Conservation (phyloP, 2,113 vertebrate genomes). For the Vimba vimba region DNA sequence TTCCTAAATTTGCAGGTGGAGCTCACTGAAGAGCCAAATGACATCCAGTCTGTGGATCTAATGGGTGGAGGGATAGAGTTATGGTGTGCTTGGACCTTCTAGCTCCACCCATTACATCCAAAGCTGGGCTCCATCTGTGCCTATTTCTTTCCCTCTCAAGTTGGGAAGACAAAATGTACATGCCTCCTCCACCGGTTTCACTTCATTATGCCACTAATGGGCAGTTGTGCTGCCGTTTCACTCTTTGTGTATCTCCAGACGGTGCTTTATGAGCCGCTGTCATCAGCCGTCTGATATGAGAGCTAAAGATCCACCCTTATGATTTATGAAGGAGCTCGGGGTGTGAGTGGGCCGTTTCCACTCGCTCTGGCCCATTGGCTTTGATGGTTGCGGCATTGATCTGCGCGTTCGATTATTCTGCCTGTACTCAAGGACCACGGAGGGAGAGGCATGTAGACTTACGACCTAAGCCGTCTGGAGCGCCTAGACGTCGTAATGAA, state of each 20-base stretch:
- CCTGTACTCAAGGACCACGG: not conserved
- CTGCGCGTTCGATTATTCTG: not conserved
- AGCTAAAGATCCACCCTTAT: slow-evolving; percentile 12
- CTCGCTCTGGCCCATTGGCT: slow-evolving; percentile 22
- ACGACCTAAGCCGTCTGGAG: not conserved
- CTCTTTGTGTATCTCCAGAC: slow-evolving; percentile 2
- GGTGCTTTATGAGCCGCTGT: not conserved
- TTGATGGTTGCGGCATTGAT: slow-evolving; percentile 29
- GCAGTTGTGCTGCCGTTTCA: not conserved
- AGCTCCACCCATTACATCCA: too few species aligned
- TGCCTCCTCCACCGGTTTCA: not conserved
- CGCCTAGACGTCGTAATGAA: not conserved
- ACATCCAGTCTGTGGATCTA: too few species aligned
- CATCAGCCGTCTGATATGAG: not conserved
- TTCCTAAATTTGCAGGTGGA: too few species aligned
- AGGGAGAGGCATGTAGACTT: not conserved
- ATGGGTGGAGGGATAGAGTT: too few species aligned
- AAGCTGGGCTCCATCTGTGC: not conserved
- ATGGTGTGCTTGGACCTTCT: too few species aligned
- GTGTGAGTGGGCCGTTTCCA: slow-evolving; percentile 19
- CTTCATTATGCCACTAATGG: slow-evolving; percentile 29
- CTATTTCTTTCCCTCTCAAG: not conserved
- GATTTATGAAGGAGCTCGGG: slow-evolving; percentile 22
- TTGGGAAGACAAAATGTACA: not conserved
- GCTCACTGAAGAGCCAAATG: too few species aligned